phyloP scores from a whole-genome alignment of 1,140 invertebrate genomes.

The Aporrectodea caliginosa region DNA sequence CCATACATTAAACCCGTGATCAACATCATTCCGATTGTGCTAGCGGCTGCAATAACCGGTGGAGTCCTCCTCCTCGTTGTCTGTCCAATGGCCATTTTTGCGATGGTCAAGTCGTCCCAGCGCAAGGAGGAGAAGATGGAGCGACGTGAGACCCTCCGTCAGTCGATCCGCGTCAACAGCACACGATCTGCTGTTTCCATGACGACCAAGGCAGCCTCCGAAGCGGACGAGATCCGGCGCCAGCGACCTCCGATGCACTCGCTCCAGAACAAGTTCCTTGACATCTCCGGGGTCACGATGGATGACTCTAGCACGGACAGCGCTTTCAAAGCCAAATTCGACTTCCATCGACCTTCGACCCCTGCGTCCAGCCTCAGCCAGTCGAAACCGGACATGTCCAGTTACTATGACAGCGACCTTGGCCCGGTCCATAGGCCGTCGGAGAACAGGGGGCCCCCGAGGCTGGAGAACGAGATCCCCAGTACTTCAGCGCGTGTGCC shows the following conservation, averaged over 20 bases:
- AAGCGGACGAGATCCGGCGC: neutral
- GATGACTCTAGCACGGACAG: slow-evolving; percentile 26
- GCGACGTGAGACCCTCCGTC: slow-evolving; percentile 83
- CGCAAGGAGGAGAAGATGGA: slow-evolving; percentile 80
- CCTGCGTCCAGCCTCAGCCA: neutral
- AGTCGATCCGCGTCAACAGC: slow-evolving; percentile 59
- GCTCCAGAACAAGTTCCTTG: slow-evolving; percentile 14
- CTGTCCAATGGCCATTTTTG: slow-evolving; percentile 73
- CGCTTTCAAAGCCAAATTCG: slow-evolving; percentile 17
- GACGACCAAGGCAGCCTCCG: neutral
- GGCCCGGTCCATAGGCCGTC: neutral
- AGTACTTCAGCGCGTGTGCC: neutral
- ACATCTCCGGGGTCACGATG: slow-evolving; percentile 30
- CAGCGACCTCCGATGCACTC: slow-evolving; percentile 1
- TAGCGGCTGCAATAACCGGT: slow-evolving; percentile 61
- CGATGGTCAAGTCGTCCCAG: slow-evolving; percentile 78
- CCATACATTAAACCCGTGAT: slow-evolving; percentile 73
- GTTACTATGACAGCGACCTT: slow-evolving; percentile 20
- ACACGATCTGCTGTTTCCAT: neutral
- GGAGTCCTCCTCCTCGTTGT: slow-evolving; percentile 69
- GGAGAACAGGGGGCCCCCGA: neutral
- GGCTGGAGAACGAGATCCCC: neutral
- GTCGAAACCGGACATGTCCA: neutral
- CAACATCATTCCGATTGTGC: slow-evolving; percentile 74
- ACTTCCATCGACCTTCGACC: slow-evolving; percentile 20